Evolutionary conservation across 2,797 vertebrate genomes (phyloP), one percentile per base, ranked within the genome.

Genomic region (Iguana delicatissima): DNA sequence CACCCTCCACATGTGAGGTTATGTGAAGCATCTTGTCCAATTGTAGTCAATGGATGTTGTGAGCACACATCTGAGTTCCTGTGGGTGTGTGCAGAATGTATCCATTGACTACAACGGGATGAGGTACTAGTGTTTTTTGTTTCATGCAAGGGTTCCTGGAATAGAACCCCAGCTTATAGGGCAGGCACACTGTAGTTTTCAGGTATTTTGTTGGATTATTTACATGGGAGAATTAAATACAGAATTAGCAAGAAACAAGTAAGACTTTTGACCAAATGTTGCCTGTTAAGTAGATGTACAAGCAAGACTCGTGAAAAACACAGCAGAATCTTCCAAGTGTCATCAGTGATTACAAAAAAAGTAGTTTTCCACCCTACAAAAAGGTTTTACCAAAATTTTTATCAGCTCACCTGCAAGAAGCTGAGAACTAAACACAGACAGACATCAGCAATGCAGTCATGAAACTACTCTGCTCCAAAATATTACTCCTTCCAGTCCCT

Each of bases 231-330:
- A 29, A 12, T 52, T 80, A 80, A 50, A 46, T 73, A 35, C 32
- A n/a, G 72, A 73, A 73, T 73, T 73, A 73, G n/a, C n/a, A n/a
- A n/a, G 12, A n/a, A 38, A 76, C 13, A 76, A 76, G 4, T 76
- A 76, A 76, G 35, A 22, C 38, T 3, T 1, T n/a, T 24, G 22
- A 77, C 12, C 8, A 24, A 42, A 77, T 42, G 5, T 24, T 77
- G 38, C 88, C 91, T 0, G 84, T 92, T 90, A 86, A 90, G 3
- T 92, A 91, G 90, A 86, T 92, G 91, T 87, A 55, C 64, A 38
- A 32, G 0, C 0, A 18, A 93, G 89, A 92, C 94, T 93, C 82
- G 2, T 86, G 46, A 62, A 83, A 88, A 92, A 77, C 35, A 80
- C 85, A 92, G 79, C 90, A 92, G 55, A 85, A 22, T 64, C n/a